Base-by-base conservation (phyloP, 1,140 invertebrate genomes). In the Drosophila quadrilineata region DNA sequence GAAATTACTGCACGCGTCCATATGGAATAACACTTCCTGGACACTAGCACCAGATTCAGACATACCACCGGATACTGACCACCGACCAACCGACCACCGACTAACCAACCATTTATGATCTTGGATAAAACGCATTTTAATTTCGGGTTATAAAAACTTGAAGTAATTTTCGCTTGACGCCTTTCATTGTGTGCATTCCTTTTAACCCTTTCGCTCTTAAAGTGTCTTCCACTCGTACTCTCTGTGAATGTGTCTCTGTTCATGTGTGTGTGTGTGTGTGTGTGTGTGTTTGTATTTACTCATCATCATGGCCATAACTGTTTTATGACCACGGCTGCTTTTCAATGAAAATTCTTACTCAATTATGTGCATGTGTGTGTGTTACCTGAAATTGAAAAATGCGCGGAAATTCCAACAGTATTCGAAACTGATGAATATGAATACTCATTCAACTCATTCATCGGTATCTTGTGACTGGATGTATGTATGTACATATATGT, bases 41-140 rank as follows among this genome's bases (percentile, higher is more conserved):
- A 60, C 26, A 60, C 17, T 6, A 16, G 10, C 36, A 6, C 9
- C 29, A 10, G n/a, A n/a, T n/a, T n/a, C n/a, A n/a, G n/a, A n/a
- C n/a, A n/a, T n/a, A n/a, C 17, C 50, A 33, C 28, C 12, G 48
- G 12, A 12, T 9, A 35, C n/a, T 29, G 45, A 43, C 28, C 29
- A 41, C n/a, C 48, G 26, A 41, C 45, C 17, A 35, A 26, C 19
- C 48, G 9, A 16, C 14, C 22, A 41, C 38, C 54, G 38, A 33
- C 14, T 33, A 24, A 24, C 12, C 46, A 21, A 21, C 24, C 54
- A 52, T 85, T 84, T 85, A 85, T 79, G 74, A 67, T 52, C 62
- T 29, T 75, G 79, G 74, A 77, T 79, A 86, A 85, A 85, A 79
- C 79, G 71, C 70, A 85, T 71, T 82, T 72, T 62, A 72, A 82